These are phyloP conservation scores for Tanaodytes sp. DNA, from an alignment of 2,888 invertebrate genomes.

Conservation along the genomic window DNA sequence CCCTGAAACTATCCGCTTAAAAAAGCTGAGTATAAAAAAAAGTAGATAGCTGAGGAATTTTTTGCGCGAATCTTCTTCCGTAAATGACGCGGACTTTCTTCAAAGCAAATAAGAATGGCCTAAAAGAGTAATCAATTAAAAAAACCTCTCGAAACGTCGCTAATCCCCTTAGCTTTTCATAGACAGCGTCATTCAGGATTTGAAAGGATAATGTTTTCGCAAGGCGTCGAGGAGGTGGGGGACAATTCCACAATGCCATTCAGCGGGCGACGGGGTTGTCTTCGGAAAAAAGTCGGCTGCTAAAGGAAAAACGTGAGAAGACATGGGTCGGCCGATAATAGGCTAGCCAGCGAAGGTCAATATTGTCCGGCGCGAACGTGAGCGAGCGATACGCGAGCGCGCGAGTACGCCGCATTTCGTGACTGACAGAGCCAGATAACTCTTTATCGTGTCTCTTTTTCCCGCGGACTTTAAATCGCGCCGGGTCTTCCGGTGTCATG, in stretches of 20 bases:
- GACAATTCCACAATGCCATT: constrained; percentile 28
- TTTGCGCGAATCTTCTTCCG: no score
- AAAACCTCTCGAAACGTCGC: no score
- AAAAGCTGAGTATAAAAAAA: no score
- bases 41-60: no score
- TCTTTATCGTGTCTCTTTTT: constrained; percentile 54
- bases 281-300: constrained; percentile 23
- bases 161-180: no score
- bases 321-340: constrained; percentile 58
- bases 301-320: constrained; percentile 49
- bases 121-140: no score
- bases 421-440: constrained; percentile 60
- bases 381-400: constrained; percentile 25
- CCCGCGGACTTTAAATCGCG: no score
- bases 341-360: constrained; percentile 60
- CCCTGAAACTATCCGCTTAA: no score
- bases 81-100: no score
- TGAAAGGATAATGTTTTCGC: constrained; percentile 25
- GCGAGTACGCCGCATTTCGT: constrained; percentile 51
- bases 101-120: no score
- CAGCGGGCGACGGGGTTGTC: constrained; percentile 33
- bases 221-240: constrained; percentile 3
- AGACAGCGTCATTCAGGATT: constrained; percentile 17
- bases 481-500: no score
- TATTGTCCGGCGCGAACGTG: constrained; percentile 56